Percentiles rank a stretch among this genome's conserved stretches.
phyloP scores from a whole-genome alignment of 2,888 invertebrate genomes.

The Smittia sp. region DNA sequence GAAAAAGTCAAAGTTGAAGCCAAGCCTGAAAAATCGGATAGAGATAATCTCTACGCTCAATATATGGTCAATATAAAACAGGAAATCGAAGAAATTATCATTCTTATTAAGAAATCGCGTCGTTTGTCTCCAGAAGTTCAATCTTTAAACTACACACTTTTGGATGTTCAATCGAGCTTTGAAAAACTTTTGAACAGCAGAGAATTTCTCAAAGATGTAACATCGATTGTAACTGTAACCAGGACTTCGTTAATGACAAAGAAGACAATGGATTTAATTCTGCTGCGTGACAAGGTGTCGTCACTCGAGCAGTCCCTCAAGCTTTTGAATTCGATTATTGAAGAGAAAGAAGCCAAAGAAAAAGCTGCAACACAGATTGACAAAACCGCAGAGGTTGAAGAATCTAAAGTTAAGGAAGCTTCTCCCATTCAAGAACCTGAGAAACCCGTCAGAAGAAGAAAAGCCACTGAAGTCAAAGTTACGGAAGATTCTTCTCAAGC shows the following conservation, averaged over 20 bases:
- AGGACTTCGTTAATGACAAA: not conserved
- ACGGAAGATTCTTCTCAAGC: too few relatives aligned
- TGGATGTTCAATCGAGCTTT: not conserved
- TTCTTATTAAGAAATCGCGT: not conserved
- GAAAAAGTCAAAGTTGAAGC: not conserved
- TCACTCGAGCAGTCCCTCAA: constrained; percentile 45
- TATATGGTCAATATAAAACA: not conserved
- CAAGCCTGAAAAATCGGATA: not conserved
- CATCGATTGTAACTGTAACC: not conserved
- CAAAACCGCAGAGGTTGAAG: too few relatives aligned
- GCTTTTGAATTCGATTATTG: constrained; percentile 31
- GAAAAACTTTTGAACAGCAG: not conserved
- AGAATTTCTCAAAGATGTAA: not conserved
- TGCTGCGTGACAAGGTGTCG: constrained; percentile 15
- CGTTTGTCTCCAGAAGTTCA: constrained; percentile 10
- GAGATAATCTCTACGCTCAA: not conserved
- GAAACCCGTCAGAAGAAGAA: constrained; percentile 42
- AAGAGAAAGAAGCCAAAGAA: constrained; percentile 43
- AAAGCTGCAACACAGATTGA: constrained; percentile 43
- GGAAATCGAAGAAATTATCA: not conserved
- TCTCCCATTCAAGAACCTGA: constrained; percentile 43
- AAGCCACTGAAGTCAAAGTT: constrained; percentile 41
- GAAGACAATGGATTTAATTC: constrained; percentile 13
- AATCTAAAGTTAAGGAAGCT: constrained; percentile 5
- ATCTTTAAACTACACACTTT: not conserved